Evolutionary conservation across 1,140 invertebrate genomes (phyloP).

Genomic region (Meloidogyne exigua): DNA sequence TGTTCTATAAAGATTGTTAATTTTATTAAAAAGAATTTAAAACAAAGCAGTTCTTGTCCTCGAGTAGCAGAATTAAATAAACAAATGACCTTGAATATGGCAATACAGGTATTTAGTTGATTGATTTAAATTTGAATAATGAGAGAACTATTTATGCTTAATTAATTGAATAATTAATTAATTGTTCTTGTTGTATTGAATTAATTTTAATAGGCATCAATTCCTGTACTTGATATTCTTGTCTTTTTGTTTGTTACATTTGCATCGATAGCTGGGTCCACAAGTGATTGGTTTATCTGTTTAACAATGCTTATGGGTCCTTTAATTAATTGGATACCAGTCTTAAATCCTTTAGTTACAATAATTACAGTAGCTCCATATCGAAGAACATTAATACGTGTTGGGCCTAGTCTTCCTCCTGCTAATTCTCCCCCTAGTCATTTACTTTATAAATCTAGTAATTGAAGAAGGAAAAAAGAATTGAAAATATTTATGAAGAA

Average conservation of each 20-base stretch:
- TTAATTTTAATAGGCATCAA: background rate
- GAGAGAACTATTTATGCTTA: too few relatives aligned
- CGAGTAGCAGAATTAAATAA: background rate
- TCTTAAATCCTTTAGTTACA: background rate
- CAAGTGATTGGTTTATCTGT: background rate
- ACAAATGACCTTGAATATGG: background rate
- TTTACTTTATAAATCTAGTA: background rate
- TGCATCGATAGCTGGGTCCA: background rate
- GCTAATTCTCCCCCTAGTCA: background rate
- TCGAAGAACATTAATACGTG: slow-evolving; percentile 68
- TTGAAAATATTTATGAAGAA: background rate
- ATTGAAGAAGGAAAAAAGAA: background rate
- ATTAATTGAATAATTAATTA: too few relatives aligned
- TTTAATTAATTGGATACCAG: background rate
- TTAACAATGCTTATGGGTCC: background rate
- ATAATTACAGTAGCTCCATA: background rate
- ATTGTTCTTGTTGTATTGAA: too few relatives aligned
- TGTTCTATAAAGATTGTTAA: background rate
- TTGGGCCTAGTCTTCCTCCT: background rate
- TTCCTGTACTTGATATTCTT: background rate
- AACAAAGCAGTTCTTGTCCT: slow-evolving; percentile 4
- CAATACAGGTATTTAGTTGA: background rate
- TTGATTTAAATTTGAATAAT: background rate
- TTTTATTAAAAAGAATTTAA: background rate
- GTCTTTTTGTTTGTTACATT: background rate